Evolutionary conservation across 2,113 vertebrate species (phyloP), one percentile per base, ranked within the genome.

Genomic region (Micromys minutus): DNA sequence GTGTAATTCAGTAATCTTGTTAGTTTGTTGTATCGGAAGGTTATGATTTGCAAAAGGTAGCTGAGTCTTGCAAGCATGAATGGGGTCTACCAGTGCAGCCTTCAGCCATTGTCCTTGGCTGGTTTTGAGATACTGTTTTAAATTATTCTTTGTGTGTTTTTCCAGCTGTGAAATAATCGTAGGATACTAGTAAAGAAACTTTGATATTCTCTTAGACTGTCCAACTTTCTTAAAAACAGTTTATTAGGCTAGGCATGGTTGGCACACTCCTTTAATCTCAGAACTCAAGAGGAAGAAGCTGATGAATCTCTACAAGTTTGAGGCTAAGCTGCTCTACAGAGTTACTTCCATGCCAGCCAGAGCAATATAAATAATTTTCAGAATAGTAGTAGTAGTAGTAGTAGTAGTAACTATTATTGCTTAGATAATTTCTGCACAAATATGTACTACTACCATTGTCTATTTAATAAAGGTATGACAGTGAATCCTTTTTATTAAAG

Each of bases 361-460:
- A 39, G 13, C 26, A 50, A 34, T 52, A 52, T 9, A 9, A 50
- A 50, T 50, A 50, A 50, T 50, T 7, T 7, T 50, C n/a, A 29
- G 5, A 31, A 50, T 31, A 16, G 6, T n/a, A 31, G 50, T 39
- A 72, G 3, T 21, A 81, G 55, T 52, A 80, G 39, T 22, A 39
- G 15, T 39, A 81, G 13, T 76, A 50, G 3, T 31, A 5, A n/a
- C 69, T 36, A 69, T 69, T 34, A 59, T 85, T 92, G 92, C 71
- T 95, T 83, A 92, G 95, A 93, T 87, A 81, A n/a, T 29, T 75
- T 24, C 63, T 88, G 9, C 52, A 50, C 21, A 77, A 55, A 5
- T 26, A 34, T 74, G 3, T 89, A 21, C 16, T 77, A 0, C 90
- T 7, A 77, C 31, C n/a, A 45, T 79, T 65, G 94, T 29, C 59